Conservation (phyloP, 2,113 vertebrate species). For the Fregetta grallaria region DNA sequence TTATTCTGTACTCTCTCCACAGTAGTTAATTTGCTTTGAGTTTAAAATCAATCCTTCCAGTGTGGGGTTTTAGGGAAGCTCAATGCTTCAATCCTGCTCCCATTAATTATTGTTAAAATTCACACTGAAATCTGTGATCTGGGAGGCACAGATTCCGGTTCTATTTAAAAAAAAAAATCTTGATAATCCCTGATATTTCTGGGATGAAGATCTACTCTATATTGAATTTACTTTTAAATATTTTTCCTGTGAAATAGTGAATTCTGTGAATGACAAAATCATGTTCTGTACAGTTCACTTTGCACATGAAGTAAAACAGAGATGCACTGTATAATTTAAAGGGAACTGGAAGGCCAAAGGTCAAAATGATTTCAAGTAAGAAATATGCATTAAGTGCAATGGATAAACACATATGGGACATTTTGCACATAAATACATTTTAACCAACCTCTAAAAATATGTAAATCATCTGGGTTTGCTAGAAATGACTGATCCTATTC, state of each 20-base stretch:
- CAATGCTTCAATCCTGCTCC: neutral
- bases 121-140: neutral
- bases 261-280: neutral
- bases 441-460: neutral
- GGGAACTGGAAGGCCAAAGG: neutral
- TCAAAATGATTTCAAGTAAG: neutral
- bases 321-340: neutral
- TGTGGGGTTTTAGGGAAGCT: neutral
- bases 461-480: neutral
- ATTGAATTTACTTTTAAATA: neutral
- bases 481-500: neutral
- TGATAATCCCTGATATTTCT: neutral
- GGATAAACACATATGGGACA: neutral
- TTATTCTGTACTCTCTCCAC: neutral
- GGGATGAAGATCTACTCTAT: neutral
- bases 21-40: constrained; percentile 7
- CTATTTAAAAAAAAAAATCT: neutral
- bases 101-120: neutral
- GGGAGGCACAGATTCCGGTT: neutral
- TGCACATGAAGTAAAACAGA: neutral
- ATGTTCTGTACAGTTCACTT: neutral
- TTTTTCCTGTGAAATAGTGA: neutral
- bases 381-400: neutral
- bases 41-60: neutral
- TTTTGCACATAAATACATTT: neutral